phyloP scores from a whole-genome alignment of 2,113 vertebrate genomes.

The Acrocephalus kingi region DNA sequence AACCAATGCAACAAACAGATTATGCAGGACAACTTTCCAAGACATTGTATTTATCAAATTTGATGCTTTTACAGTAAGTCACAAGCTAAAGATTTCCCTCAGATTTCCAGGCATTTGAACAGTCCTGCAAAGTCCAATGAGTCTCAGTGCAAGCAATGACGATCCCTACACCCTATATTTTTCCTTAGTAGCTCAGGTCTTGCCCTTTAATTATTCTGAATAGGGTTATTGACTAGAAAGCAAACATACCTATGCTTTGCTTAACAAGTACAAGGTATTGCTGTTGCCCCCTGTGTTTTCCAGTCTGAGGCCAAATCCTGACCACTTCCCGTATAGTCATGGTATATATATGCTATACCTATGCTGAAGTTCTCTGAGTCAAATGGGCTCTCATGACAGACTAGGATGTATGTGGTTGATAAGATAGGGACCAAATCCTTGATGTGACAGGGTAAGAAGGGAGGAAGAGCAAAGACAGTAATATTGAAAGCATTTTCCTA shows the following conservation, averaged over 20 bases:
- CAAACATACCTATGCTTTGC: not conserved
- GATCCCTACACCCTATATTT: not conserved
- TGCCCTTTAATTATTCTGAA: not conserved
- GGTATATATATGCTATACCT: not conserved
- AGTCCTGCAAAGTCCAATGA: not conserved
- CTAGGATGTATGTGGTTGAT: not conserved
- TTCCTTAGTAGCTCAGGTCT: not conserved
- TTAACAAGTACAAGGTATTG: not conserved
- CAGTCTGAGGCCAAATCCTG: not conserved
- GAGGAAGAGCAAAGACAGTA: not conserved
- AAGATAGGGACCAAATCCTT: not conserved
- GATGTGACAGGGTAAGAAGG: not conserved
- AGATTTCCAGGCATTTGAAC: not conserved
- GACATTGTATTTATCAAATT: not conserved
- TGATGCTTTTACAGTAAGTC: not conserved
- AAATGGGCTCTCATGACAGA: fast-evolving
- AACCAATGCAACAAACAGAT: not conserved
- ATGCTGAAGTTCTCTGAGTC: not conserved
- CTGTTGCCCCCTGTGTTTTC: not conserved
- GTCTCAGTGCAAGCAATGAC: not conserved
- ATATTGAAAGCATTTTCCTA: not conserved
- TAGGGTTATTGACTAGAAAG: not conserved
- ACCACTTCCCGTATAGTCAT: not conserved
- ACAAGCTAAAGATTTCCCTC: not conserved
- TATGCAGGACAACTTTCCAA: not conserved